Evolutionary conservation across 2,113 vertebrate genomes (phyloP).

Genomic region (Bambusicola thoracicus): DNA sequence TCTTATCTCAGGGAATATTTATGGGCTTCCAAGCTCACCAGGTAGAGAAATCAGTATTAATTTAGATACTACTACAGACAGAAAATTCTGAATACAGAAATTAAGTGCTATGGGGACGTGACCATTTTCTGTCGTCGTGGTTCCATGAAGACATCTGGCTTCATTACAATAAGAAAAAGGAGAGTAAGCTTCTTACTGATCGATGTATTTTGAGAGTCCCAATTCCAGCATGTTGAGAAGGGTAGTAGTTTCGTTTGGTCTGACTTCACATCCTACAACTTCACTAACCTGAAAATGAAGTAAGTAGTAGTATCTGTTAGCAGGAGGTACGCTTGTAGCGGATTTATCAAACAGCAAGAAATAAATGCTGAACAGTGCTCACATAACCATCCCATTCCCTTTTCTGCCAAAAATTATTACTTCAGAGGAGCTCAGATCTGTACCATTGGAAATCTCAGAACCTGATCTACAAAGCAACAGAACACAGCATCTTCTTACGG

Average conservation of each 20-base stretch:
- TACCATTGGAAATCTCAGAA: neutral
- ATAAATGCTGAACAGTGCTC: neutral
- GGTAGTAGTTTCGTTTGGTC: slow-evolving; percentile 77
- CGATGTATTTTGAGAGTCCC: slow-evolving; percentile 81
- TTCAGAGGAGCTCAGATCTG: neutral
- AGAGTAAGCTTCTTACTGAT: slow-evolving; percentile 80
- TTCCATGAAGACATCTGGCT: neutral
- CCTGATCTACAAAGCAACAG: neutral
- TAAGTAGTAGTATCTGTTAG: neutral
- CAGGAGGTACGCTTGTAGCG: neutral
- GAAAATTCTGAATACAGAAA: neutral
- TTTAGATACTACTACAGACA: neutral
- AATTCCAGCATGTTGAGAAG: slow-evolving; percentile 85
- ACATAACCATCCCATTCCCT: neutral
- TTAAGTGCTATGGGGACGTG: neutral
- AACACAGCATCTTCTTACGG: neutral
- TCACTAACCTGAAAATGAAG: slow-evolving; percentile 83
- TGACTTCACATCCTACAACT: slow-evolving; percentile 82
- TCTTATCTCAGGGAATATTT: neutral
- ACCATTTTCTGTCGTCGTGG: neutral
- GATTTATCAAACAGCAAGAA: neutral
- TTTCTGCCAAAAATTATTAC: neutral
- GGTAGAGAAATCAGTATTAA: neutral
- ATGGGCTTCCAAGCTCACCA: neutral
- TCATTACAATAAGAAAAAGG: neutral